phyloP scores from a whole-genome alignment of 2,888 invertebrate species.

The Stenodema calcarata region DNA sequence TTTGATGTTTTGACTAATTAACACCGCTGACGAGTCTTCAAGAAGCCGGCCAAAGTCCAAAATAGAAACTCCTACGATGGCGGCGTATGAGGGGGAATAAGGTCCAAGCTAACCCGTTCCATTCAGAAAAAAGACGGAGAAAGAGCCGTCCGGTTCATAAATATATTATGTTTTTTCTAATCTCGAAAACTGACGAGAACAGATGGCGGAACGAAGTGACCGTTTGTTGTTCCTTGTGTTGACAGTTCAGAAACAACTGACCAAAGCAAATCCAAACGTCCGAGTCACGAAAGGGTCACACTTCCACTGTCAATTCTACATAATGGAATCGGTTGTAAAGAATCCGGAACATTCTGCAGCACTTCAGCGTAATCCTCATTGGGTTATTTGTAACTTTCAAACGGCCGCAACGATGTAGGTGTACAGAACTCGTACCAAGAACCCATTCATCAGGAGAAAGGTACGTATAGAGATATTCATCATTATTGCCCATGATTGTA shows the following conservation, averaged over 20 bases:
- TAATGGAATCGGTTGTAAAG: background rate
- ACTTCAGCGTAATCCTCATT: too few species aligned
- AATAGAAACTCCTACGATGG: constrained; percentile 16
- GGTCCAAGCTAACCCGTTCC: constrained; percentile 1
- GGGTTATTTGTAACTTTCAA: too few species aligned
- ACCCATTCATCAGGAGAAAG: too few species aligned
- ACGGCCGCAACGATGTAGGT: too few species aligned
- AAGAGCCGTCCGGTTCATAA: background rate
- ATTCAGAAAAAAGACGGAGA: constrained; percentile 27
- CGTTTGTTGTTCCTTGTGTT: constrained; percentile 31
- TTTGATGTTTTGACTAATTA: constrained; percentile 51
- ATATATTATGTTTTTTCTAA: constrained; percentile 25
- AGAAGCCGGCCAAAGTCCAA: constrained; percentile 26
- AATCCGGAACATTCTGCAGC: background rate
- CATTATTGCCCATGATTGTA: too few species aligned
- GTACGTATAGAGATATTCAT: too few species aligned
- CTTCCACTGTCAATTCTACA: background rate
- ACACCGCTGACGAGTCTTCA: constrained; percentile 41
- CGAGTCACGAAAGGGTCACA: background rate
- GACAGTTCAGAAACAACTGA: constrained; percentile 29
- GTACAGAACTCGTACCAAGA: too few species aligned
- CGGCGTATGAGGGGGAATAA: background rate
- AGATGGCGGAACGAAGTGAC: constrained; percentile 41
- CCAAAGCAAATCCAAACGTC: constrained; percentile 7
- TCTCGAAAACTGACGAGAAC: constrained; percentile 31